A percentile compares a stretch with the other conserved stretches of the same genome.
phyloP scores from a whole-genome alignment of 1,140 invertebrate genomes.

The Neodiprion fabricii region DNA sequence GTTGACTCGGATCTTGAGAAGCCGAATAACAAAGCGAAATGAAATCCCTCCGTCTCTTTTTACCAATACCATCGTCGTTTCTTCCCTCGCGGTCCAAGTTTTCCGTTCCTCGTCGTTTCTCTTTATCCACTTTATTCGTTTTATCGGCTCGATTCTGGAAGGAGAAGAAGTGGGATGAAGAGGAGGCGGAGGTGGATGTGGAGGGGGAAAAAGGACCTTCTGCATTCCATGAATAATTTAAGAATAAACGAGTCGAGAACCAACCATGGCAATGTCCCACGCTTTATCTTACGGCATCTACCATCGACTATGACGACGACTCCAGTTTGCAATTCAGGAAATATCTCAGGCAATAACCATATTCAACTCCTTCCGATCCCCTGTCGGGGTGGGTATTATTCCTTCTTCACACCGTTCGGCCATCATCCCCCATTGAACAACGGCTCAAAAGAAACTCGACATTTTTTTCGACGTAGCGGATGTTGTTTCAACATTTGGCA shows the following conservation, averaged over 20 bases:
- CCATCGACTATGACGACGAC: neutral
- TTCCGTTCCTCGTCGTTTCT: neutral
- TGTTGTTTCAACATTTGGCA: too few species aligned
- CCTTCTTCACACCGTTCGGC: too few species aligned
- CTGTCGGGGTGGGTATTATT: too few species aligned
- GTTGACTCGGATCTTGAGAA: too few species aligned
- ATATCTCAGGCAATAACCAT: neutral
- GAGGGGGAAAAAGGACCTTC: neutral
- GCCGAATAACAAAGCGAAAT: too few species aligned
- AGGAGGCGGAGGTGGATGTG: too few species aligned
- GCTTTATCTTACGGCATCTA: neutral
- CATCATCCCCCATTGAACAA: too few species aligned
- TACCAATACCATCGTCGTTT: neutral
- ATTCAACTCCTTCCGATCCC: too few species aligned
- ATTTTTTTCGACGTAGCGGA: too few species aligned
- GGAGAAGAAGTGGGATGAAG: too few species aligned
- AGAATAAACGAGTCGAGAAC: neutral
- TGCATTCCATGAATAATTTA: constrained; percentile 1
- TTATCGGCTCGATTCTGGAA: neutral
- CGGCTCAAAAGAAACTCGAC: too few species aligned
- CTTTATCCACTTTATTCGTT: neutral
- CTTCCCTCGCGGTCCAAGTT: neutral
- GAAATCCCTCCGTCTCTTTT: too few species aligned
- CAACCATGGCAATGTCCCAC: neutral
- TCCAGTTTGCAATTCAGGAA: neutral